phyloP scores from a whole-genome alignment of 2,797 vertebrate species.

The Taenioides sp. region DNA sequence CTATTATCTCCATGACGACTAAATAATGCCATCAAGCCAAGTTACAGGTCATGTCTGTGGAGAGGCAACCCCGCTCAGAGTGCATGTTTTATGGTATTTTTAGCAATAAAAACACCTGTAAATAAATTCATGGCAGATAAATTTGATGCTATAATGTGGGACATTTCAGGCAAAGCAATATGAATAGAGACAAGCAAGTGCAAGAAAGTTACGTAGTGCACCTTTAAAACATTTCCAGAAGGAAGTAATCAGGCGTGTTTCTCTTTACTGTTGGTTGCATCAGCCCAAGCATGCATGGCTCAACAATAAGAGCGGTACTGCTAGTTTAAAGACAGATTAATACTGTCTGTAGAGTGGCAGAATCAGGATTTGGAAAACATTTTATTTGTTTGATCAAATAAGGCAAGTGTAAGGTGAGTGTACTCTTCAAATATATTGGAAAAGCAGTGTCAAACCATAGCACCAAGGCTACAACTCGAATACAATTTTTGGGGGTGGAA shows the following conservation, averaged over 20 bases:
- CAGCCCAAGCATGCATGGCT: neutral
- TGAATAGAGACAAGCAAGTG: neutral
- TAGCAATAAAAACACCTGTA: too few relatives aligned
- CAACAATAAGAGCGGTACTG: neutral
- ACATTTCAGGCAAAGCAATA: neutral
- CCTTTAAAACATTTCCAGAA: neutral
- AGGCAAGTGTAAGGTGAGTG: neutral
- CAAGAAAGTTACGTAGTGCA: neutral
- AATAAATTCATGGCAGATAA: too few relatives aligned
- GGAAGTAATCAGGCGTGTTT: neutral
- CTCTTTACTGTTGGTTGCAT: neutral
- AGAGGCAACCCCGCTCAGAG: too few relatives aligned
- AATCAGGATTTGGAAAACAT: too few relatives aligned
- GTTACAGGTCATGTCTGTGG: too few relatives aligned
- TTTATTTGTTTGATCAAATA: neutral
- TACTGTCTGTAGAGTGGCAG: neutral
- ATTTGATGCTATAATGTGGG: too few relatives aligned
- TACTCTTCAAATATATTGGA: constrained; percentile 35
- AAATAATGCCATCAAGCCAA: neutral
- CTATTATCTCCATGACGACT: neutral
- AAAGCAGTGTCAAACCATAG: constrained; percentile 62
- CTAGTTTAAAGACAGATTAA: neutral
- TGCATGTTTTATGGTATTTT: too few relatives aligned
- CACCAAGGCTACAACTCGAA: neutral
- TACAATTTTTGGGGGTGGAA: neutral